A percentile compares a stretch with the other conserved stretches of the same genome.
Conservation (phyloP, 2,797 vertebrate genomes). For the Lagorchestes hirsutus region DNA sequence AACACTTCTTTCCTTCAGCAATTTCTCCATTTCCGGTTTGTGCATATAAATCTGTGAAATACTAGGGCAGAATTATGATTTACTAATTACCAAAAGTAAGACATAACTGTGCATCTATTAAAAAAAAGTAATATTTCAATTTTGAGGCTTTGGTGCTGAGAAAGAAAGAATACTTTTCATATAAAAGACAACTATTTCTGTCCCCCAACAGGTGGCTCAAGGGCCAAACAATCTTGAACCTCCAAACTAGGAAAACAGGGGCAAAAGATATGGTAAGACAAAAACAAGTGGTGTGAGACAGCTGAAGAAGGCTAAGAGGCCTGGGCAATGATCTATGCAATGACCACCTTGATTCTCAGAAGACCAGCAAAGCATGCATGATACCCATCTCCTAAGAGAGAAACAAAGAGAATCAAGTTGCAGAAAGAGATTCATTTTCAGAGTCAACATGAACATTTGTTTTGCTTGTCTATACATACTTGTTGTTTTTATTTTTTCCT, state of each 20-base stretch:
- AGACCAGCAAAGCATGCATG: background rate
- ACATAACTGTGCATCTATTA: background rate
- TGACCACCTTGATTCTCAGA: background rate
- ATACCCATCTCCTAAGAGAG: background rate
- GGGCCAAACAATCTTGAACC: background rate
- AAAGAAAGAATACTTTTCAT: background rate
- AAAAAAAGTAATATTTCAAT: background rate
- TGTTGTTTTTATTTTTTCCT: background rate
- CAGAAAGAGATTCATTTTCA: background rate
- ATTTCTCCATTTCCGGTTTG: slow-evolving; percentile 13
- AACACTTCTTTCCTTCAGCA: slow-evolving; percentile 42
- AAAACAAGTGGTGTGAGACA: background rate
- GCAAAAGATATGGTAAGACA: background rate
- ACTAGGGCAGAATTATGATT: slow-evolving; percentile 15
- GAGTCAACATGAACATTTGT: background rate
- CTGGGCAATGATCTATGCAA: background rate
- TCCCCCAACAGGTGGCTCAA: background rate
- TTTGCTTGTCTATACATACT: background rate
- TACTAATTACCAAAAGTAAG: slow-evolving; percentile 10
- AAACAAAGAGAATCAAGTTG: background rate
- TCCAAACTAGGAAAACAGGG: background rate
- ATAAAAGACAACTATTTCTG: background rate
- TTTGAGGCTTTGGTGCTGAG: background rate
- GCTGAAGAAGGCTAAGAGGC: background rate
- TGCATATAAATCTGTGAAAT: slow-evolving; percentile 19